Evolutionary conservation across 2,113 vertebrate species (phyloP).

Genomic region (Symphodus melops): DNA sequence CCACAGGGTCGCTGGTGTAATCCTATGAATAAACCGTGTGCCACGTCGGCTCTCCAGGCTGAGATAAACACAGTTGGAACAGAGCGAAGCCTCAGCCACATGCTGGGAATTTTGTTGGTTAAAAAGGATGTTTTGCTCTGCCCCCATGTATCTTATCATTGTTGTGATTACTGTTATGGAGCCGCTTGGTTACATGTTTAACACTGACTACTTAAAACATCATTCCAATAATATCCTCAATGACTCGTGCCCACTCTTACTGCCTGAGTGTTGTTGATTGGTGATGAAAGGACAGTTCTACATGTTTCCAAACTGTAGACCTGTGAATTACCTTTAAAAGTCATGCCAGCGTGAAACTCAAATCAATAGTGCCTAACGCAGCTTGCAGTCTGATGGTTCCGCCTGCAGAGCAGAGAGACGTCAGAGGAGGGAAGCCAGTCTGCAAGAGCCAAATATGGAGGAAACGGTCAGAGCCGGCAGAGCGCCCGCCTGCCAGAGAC

Average conservation of each 20-base stretch:
- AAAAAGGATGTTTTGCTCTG: background rate
- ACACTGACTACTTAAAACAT: too few relatives aligned
- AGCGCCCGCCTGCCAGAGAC: background rate
- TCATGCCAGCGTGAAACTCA: background rate
- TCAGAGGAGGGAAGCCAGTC: slow-evolving; percentile 44
- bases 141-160: too few relatives aligned
- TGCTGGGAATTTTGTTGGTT: background rate
- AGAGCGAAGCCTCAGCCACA: slow-evolving; percentile 5
- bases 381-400: background rate
- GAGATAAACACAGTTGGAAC: slow-evolving; percentile 52
- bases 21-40: slow-evolving; percentile 65
- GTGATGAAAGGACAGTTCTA: too few relatives aligned
- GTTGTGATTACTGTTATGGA: too few relatives aligned
- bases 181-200: too few relatives aligned
- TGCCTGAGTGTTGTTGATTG: too few relatives aligned
- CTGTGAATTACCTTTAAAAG: background rate
- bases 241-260: too few relatives aligned
- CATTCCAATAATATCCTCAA: too few relatives aligned
- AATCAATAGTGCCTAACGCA: background rate
- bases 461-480: slow-evolving; percentile 37
- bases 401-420: slow-evolving; percentile 4
- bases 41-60: slow-evolving; percentile 58
- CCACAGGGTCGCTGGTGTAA: slow-evolving; percentile 29
- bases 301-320: too few relatives aligned
- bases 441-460: slow-evolving; percentile 72